These are phyloP conservation scores for Eublepharis macularius DNA, from an alignment of 2,113 vertebrate species.

Conservation along the genomic window DNA sequence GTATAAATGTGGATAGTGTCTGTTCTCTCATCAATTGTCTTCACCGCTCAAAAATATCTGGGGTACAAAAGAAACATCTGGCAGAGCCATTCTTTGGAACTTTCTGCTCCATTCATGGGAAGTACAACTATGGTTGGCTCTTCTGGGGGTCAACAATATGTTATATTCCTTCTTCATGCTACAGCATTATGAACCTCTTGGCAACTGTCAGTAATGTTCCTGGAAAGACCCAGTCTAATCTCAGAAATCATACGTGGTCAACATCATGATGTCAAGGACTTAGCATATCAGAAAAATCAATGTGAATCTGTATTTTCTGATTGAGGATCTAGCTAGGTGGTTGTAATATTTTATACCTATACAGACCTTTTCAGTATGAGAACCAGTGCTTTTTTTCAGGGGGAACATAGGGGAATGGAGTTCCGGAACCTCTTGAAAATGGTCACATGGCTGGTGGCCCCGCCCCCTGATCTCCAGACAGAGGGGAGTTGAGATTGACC, in stretches of 20 bases:
- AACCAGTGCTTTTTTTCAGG: too few species aligned
- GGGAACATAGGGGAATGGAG: too few species aligned
- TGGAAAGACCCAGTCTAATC: constrained; percentile 34
- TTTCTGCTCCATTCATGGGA: not conserved
- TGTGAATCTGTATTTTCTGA: constrained; percentile 43
- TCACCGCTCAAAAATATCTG: not conserved
- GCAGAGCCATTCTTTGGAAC: not conserved
- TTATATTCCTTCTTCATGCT: not conserved
- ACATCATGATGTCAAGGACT: constrained; percentile 46
- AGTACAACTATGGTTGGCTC: not conserved
- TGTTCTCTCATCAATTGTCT: too few species aligned
- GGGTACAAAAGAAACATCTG: not conserved
- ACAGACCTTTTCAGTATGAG: not conserved
- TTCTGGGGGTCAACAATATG: not conserved
- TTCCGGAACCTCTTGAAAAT: too few species aligned
- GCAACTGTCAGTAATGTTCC: constrained; percentile 31
- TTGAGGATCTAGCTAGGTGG: constrained; percentile 14
- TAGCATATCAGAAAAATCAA: constrained; percentile 42
- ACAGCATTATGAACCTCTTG: not conserved
- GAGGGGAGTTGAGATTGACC: too few species aligned
- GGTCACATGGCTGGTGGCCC: too few species aligned
- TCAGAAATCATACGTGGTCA: constrained; percentile 44
- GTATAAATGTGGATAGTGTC: too few species aligned
- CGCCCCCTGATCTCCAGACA: too few species aligned
- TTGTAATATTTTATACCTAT: not conserved